phyloP scores from a whole-genome alignment of 64 coral and sea anemone species.

The Stichodactyla mertensii region DNA sequence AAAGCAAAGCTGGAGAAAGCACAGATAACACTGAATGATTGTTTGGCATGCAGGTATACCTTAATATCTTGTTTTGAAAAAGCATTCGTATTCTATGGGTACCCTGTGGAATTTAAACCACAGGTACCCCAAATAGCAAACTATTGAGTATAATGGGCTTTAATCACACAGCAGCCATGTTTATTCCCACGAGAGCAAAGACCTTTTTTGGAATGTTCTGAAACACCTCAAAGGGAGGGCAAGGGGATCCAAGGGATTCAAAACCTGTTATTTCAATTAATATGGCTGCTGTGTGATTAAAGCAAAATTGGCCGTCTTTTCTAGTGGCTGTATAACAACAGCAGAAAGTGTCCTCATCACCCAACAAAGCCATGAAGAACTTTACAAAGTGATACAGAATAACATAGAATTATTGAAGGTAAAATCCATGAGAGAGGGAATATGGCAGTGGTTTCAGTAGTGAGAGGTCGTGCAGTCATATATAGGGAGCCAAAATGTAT shows the following conservation, averaged over 20 bases:
- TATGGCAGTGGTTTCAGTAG: too few species aligned
- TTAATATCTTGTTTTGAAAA: neutral
- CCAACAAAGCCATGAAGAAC: conserved; percentile 88
- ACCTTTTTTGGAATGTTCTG: too few species aligned
- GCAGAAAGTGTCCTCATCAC: conserved; percentile 99
- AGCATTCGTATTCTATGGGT: neutral
- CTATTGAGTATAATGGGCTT: neutral
- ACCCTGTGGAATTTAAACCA: neutral
- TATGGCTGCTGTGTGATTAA: too few species aligned
- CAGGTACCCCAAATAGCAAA: neutral
- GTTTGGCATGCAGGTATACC: conserved; percentile 83
- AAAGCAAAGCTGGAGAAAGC: conserved; percentile 87
- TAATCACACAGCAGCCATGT: too few species aligned
- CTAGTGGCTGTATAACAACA: conserved; percentile 93
- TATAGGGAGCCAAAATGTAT: too few species aligned
- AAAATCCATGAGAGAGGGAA: neutral
- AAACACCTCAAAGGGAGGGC: too few species aligned
- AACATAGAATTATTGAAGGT: conserved; percentile 63
- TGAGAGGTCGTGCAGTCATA: too few species aligned
- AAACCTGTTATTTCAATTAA: too few species aligned
- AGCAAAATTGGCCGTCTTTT: neutral
- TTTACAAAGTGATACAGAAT: conserved; percentile 79
- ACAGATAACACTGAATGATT: conserved; percentile 93
- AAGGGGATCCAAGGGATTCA: too few species aligned
- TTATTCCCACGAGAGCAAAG: too few species aligned